Percentiles rank a stretch among this genome's conserved stretches.
These are phyloP conservation scores for Penaeus chinensis DNA, from an alignment of 1,140 invertebrate species.

Conservation along the genomic window DNA sequence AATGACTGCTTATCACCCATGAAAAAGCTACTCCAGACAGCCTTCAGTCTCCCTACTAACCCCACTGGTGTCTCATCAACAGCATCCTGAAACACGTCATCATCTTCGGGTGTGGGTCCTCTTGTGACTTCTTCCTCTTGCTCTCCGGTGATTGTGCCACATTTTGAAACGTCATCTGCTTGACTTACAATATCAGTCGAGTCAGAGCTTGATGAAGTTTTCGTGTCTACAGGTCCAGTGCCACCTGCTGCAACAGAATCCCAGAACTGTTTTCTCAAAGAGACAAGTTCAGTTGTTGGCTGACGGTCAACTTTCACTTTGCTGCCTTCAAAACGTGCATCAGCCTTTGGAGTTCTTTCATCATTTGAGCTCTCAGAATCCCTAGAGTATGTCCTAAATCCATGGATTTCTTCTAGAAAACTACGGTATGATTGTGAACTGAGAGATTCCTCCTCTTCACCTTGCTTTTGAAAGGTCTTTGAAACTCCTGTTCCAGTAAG, in stretches of 20 bases:
- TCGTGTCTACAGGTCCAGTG: neutral
- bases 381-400: conserved; percentile 5
- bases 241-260: conserved; percentile 15
- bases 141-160: neutral
- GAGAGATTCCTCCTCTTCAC: conserved; percentile 8
- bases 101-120: neutral
- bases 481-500: neutral
- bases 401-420: conserved; percentile 38
- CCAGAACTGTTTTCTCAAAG: conserved; percentile 39
- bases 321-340: conserved; percentile 9
- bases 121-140: neutral
- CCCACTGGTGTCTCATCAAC: conserved; percentile 14
- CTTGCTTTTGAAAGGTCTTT: neutral
- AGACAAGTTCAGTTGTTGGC: conserved; percentile 23
- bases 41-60: conserved; percentile 32
- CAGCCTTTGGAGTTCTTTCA: conserved; percentile 3
- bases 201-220: conserved; percentile 2
- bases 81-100: conserved; percentile 10
- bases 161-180: neutral
- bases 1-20: neutral
- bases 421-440: conserved; percentile 23
- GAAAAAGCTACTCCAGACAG: neutral
- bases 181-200: conserved; percentile 26
- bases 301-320: neutral
- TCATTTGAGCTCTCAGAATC: conserved; percentile 4